These are phyloP conservation scores for Sphaerophoria taeniata DNA, from an alignment of 2,888 invertebrate genomes.

Conservation along the genomic window DNA sequence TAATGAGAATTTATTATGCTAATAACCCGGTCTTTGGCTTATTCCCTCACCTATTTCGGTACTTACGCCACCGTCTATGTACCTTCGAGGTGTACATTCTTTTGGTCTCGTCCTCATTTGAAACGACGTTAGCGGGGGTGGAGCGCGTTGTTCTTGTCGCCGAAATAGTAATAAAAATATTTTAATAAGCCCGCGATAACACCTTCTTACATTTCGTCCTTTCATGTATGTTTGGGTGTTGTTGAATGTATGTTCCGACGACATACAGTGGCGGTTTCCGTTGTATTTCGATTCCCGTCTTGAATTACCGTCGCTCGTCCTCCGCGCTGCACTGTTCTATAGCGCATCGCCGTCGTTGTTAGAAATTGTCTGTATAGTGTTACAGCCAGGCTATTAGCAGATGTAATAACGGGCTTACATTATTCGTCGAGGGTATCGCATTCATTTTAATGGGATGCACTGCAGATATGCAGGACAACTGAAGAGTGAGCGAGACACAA, in stretches of 20 bases:
- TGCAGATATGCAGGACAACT: constrained; percentile 58
- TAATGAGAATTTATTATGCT: constrained; percentile 74
- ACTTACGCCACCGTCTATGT: constrained; percentile 13
- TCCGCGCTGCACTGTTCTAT: too few species aligned
- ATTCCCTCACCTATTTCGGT: constrained; percentile 41
- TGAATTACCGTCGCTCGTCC: too few species aligned
- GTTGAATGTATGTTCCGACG: constrained; percentile 31
- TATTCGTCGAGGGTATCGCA: constrained; percentile 72
- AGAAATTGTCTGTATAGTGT: constrained; percentile 41
- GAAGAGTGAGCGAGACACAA: not conserved
- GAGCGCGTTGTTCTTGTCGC: not conserved
- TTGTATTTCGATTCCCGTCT: not conserved
- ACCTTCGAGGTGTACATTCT: constrained; percentile 8
- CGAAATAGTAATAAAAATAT: constrained; percentile 67
- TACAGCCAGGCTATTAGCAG: constrained; percentile 70
- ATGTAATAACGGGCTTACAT: constrained; percentile 73
- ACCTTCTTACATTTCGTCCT: constrained; percentile 46
- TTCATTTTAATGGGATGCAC: constrained; percentile 70
- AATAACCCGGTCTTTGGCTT: constrained; percentile 70
- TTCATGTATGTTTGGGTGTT: constrained; percentile 22
- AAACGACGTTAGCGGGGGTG: constrained; percentile 48
- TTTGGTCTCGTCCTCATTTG: constrained; percentile 42
- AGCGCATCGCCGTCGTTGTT: not conserved
- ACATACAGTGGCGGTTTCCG: constrained; percentile 13
- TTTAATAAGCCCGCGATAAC: constrained; percentile 70